Conservation (phyloP, 2,797 vertebrate genomes). For the Enteromius radiatus region DNA sequence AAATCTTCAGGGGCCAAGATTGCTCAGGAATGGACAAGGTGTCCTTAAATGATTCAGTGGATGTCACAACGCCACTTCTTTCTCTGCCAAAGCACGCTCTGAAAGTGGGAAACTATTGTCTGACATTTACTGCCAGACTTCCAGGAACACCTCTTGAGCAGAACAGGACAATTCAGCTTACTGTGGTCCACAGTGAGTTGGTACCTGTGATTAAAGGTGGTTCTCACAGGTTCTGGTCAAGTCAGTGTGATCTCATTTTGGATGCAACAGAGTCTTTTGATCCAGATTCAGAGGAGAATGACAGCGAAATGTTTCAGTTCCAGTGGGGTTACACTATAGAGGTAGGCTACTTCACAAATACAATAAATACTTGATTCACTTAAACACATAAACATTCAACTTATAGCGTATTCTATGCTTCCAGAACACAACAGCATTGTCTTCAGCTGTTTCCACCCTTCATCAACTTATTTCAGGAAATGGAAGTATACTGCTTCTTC, state of each 20-base stretch:
- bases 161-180: conserved; percentile 60
- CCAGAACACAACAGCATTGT: conserved; percentile 28
- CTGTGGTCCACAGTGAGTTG: conserved; percentile 72
- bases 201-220: conserved; percentile 80
- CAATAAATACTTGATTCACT: not conserved
- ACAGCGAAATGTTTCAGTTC: conserved; percentile 68
- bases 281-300: conserved; percentile 70
- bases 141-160: conserved; percentile 72
- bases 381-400: not conserved
- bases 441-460: not conserved
- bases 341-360: conserved; percentile 60
- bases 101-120: conserved; percentile 71
- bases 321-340: conserved; percentile 68
- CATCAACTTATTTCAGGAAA: conserved; percentile 48
- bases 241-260: conserved; percentile 72
- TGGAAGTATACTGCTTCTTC: conserved; percentile 65
- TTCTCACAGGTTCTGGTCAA: conserved; percentile 74
- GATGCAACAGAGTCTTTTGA: conserved; percentile 79
- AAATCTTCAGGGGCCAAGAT: conserved; percentile 65
- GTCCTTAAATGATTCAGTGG: conserved; percentile 53
- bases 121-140: conserved; percentile 74
- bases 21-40: conserved; percentile 60
- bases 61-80: conserved; percentile 69
- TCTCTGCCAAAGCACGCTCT: conserved; percentile 72
- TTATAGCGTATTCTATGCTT: conserved; percentile 38